Evolutionary conservation across 2,113 vertebrate genomes (phyloP).

Genomic region (Entelurus aequoreus): DNA sequence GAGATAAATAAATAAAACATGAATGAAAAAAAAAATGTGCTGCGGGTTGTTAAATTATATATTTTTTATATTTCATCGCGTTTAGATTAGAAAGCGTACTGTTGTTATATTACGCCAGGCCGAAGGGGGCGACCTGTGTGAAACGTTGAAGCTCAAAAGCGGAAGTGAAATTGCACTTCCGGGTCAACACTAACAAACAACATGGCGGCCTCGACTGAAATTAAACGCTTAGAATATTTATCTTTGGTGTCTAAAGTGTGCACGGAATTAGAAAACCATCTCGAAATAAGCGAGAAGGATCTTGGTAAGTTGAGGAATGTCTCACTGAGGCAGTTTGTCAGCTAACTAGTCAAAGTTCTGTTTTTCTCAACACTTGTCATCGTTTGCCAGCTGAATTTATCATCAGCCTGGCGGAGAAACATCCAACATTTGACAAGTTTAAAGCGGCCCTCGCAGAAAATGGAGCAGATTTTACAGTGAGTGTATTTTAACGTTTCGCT

Average conservation of each 20-base stretch:
- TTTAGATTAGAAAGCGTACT: too few species aligned
- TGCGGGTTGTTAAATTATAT: too few species aligned
- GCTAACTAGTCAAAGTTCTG: not conserved
- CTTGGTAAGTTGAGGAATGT: conserved; percentile 20
- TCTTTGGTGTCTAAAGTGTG: conserved; percentile 46
- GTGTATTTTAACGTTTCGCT: conserved; percentile 6
- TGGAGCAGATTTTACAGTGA: conserved; percentile 88
- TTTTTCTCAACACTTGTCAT: not conserved
- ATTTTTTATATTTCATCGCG: too few species aligned
- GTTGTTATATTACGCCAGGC: not conserved
- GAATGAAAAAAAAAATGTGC: too few species aligned
- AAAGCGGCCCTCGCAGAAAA: conserved; percentile 79
- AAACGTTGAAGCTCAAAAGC: too few species aligned
- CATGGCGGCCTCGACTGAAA: conserved; percentile 19
- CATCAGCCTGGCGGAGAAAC: conserved; percentile 83
- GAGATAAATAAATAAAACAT: too few species aligned
- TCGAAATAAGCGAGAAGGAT: conserved; percentile 41
- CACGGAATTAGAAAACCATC: conserved; percentile 48
- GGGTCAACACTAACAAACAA: not conserved
- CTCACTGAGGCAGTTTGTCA: not conserved
- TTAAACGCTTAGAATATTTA: conserved; percentile 35
- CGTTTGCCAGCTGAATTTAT: conserved; percentile 82
- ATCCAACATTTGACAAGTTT: conserved; percentile 78
- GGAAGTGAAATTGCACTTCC: not conserved
- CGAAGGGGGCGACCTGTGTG: conserved; percentile 7